Base-by-base conservation (phyloP, 2,797 vertebrate species). In the Eremophila alpestris region DNA sequence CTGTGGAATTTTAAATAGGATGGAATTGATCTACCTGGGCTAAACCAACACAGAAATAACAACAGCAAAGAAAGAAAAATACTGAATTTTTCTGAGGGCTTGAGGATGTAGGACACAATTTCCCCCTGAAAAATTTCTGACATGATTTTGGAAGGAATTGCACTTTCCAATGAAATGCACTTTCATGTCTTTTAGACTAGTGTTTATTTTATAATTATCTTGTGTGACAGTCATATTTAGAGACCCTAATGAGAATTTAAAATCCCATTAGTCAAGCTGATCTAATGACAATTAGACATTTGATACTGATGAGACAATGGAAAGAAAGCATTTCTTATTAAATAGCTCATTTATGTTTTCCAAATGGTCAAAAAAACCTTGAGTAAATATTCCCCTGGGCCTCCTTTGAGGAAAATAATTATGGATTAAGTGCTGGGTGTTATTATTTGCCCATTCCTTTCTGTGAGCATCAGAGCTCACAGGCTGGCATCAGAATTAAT, bases 181-280 rank as follows among this genome's bases (percentile, higher is more conserved):
- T 94, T 81, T 62, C 40, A 13, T 62, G 16, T 19, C 54, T 36
- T 56, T 95, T 90, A 75, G 49, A n/a, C 17, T 86, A 51, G 30
- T 14, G 10, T 89, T 71, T 63, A 46, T 84, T 90, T 88, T 65
- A 71, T 69, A 13, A 78, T 92, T 83, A 20, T 22, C 36, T 62
- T 79, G 24, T 71, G 51, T 68, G 67, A 81, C 81, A 93, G 80
- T 78, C 88, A 71, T 62, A 86, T 86, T 69, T 91, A 54, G 54
- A 55, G 32, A 26, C 48, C 22, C 17, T 81, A 89, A 84, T 89
- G 70, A 76, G 74, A 55, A 84, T 87, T 82, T 73, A 84, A 64
- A 26, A 59, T 87, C 34, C 15, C 26, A 84, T 96, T 93, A 94
- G 89, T 79, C 55, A 87, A 59, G 55, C 86, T 92, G 77, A 86